Conservation (phyloP, 1,140 invertebrate species). For the Piezodorus guildinii region DNA sequence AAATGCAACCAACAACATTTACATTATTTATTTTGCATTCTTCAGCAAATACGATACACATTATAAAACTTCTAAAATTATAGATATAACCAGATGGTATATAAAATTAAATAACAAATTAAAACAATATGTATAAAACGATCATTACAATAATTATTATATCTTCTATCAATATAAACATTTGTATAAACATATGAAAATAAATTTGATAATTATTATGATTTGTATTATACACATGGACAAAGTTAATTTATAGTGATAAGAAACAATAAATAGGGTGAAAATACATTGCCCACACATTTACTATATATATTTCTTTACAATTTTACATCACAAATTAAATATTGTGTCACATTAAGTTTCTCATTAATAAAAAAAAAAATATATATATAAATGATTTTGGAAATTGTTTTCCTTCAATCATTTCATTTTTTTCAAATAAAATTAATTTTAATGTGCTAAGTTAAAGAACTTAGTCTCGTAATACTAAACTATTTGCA, state of each 20-base stretch:
- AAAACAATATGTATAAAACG: constrained; percentile 13
- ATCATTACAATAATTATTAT: constrained; percentile 5
- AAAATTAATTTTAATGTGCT: constrained; percentile 4
- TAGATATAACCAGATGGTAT: not conserved
- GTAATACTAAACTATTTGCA: not conserved
- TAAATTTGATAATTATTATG: constrained; percentile 13
- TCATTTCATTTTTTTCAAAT: not conserved
- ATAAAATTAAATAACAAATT: constrained; percentile 13
- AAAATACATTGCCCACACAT: constrained; percentile 2
- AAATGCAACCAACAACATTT: constrained; percentile 11
- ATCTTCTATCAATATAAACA: constrained; percentile 9
- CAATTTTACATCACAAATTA: constrained; percentile 11
- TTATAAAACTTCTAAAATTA: constrained; percentile 8
- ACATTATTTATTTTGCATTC: not conserved
- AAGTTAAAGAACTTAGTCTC: constrained; percentile 7
- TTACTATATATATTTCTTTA: constrained; percentile 9
- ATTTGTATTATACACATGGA: constrained; percentile 16
- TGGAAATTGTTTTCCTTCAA: not conserved
- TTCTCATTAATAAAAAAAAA: constrained; percentile 6
- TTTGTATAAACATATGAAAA: constrained; percentile 16
- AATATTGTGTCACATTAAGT: constrained; percentile 2
- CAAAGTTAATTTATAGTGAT: constrained; percentile 2
- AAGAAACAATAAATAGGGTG: constrained; percentile 9
- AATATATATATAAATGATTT: not conserved
- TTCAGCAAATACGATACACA: not conserved